phyloP scores from a whole-genome alignment of 2,113 vertebrate genomes.

The Gallinago undulata region DNA sequence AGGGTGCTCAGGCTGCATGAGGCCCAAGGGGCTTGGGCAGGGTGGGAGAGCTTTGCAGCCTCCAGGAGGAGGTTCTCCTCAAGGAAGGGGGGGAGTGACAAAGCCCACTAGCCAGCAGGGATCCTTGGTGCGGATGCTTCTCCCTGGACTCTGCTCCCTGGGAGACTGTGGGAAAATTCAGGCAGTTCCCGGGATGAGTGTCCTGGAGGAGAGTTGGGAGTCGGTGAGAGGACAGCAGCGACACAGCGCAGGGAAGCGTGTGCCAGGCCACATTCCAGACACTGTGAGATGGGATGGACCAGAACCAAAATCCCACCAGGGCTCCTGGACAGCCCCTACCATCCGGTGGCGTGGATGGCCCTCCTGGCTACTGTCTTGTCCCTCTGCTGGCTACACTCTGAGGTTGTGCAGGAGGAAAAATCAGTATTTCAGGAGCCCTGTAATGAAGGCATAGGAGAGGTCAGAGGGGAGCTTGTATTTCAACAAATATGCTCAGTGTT shows the following conservation, averaged over 20 bases:
- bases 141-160: not conserved
- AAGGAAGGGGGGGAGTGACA: not conserved
- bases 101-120: not conserved
- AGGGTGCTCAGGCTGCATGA: not conserved
- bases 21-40: not conserved
- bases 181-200: not conserved
- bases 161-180: not conserved
- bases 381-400: not conserved
- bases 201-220: not conserved
- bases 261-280: not conserved
- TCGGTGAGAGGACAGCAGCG: not conserved
- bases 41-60: not conserved
- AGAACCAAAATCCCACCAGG: not conserved
- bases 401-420: not conserved
- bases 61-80: not conserved
- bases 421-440: not conserved
- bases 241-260: accelerated
- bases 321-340: not conserved
- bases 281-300: not conserved
- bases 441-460: not conserved
- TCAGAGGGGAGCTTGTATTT: not conserved
- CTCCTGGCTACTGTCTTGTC: not conserved
- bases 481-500: not conserved
- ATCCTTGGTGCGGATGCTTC: not conserved
- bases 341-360: not conserved